Conservation (phyloP, 1,140 invertebrate species). For the Littorina saxatilis region DNA sequence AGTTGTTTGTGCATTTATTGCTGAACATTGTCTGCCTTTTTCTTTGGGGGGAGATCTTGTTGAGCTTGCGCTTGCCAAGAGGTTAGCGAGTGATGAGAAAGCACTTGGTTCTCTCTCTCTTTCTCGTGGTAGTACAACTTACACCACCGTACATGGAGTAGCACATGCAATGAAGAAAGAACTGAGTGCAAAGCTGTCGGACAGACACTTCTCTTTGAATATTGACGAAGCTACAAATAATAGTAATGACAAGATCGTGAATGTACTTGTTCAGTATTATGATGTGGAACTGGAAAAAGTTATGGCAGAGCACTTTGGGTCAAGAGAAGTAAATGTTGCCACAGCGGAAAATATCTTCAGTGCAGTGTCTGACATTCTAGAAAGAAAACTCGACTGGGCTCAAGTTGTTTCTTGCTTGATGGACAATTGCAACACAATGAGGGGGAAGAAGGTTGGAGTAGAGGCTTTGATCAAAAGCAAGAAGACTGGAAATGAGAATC, state of each 20-base stretch:
- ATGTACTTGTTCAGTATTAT: conserved; percentile 39
- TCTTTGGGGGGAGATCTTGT: conserved; percentile 29
- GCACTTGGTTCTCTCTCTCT: conserved; percentile 39
- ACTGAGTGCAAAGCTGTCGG: conserved; percentile 22
- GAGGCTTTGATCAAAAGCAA: conserved; percentile 8
- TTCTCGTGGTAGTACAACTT: conserved; percentile 17
- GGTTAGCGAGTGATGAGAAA: conserved; percentile 20
- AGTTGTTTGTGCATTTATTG: background rate
- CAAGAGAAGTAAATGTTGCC: too few relatives aligned
- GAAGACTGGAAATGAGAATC: conserved; percentile 20
- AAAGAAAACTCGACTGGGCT: too few relatives aligned
- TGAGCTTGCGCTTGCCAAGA: conserved; percentile 33
- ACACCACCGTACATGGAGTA: too few relatives aligned
- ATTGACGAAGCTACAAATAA: too few relatives aligned
- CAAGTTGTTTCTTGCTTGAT: too few relatives aligned
- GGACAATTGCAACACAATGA: too few relatives aligned
- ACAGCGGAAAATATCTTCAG: too few relatives aligned
- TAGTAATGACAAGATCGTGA: conserved; percentile 44
- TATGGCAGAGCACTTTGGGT: conserved; percentile 14
- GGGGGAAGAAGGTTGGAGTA: too few relatives aligned
- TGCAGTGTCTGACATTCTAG: too few relatives aligned
- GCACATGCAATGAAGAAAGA: too few relatives aligned
- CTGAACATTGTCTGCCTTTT: conserved; percentile 7
- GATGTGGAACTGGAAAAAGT: conserved; percentile 27
- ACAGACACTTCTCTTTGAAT: conserved; percentile 34